A percentile compares a stretch with the other conserved stretches of the same genome.
phyloP scores from a whole-genome alignment of 1,140 invertebrate genomes.

The Drosophila teissieri region DNA sequence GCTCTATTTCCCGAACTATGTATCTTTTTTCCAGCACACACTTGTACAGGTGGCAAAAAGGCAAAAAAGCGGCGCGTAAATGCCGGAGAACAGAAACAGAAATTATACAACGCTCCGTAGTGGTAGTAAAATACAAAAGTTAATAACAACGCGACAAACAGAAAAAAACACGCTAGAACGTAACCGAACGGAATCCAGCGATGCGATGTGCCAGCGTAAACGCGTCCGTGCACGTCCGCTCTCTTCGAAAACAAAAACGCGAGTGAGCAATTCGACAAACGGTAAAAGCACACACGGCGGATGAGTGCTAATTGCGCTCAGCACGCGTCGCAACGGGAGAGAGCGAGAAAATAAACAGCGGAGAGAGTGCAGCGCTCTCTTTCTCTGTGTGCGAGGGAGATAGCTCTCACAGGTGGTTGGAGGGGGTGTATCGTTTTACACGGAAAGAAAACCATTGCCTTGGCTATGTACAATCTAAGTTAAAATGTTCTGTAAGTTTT shows the following conservation, averaged over 20 bases:
- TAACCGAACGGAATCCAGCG: constrained; percentile 37
- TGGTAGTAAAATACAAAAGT: constrained; percentile 75
- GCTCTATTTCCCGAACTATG: constrained; percentile 24
- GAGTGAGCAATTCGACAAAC: constrained; percentile 43
- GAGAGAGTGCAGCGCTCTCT: constrained; percentile 34
- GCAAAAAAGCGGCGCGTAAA: constrained; percentile 50
- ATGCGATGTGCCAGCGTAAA: constrained; percentile 34
- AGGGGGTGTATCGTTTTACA: neutral
- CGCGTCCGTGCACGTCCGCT: constrained; percentile 56
- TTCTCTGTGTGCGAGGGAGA: constrained; percentile 3
- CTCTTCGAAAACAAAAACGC: constrained; percentile 64
- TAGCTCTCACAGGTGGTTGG: constrained; percentile 47
- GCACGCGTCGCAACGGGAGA: constrained; percentile 33
- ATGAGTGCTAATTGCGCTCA: constrained; percentile 46
- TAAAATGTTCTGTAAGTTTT: neutral
- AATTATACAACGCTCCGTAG: constrained; percentile 52
- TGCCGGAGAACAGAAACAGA: constrained; percentile 71
- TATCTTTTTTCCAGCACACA: constrained; percentile 29
- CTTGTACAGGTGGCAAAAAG: constrained; percentile 67
- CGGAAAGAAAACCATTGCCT: neutral
- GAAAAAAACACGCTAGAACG: constrained; percentile 54
- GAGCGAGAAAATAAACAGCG: neutral
- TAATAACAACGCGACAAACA: constrained; percentile 76
- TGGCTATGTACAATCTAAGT: neutral
- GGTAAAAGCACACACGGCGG: constrained; percentile 40